These are phyloP conservation scores for Ceratosolen solmsi DNA, from an alignment of 1,140 invertebrate genomes.

Conservation along the genomic window DNA sequence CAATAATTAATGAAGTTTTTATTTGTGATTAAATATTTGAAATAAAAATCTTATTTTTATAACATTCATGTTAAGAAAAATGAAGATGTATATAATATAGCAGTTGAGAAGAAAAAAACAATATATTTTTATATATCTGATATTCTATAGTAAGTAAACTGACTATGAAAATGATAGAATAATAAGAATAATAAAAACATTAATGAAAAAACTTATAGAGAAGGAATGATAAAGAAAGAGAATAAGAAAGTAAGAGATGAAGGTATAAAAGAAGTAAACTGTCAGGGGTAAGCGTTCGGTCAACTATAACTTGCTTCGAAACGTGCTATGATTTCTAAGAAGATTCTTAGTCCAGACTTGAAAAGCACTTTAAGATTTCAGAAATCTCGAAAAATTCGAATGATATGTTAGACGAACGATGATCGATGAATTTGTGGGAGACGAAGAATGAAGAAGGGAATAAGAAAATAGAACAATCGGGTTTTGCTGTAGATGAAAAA, in stretches of 20 bases:
- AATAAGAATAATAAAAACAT: no score
- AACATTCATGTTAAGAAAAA: no score
- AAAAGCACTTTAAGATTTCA: not conserved
- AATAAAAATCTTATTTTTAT: no score
- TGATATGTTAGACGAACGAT: not conserved
- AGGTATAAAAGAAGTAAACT: slow-evolving; percentile 50
- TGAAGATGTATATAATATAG: no score
- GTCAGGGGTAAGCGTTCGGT: slow-evolving; percentile 64
- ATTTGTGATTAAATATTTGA: no score
- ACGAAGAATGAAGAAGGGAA: not conserved
- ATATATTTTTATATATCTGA: no score
- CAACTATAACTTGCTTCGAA: slow-evolving; percentile 65
- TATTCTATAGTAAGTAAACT: no score
- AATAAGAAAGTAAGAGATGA: not conserved
- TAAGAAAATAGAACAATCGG: not conserved
- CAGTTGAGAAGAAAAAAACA: no score
- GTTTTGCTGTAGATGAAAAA: slow-evolving; percentile 26
- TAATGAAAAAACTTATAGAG: no score
- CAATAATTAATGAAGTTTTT: no score
- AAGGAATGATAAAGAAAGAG: not conserved
- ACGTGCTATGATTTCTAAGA: slow-evolving; percentile 57
- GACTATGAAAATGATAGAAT: no score
- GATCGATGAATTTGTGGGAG: slow-evolving; percentile 35
- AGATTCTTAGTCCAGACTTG: slow-evolving; percentile 26
- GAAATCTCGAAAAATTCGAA: not conserved